Evolutionary conservation across 2,797 vertebrate species (phyloP).

Genomic region (Cossypha heuglini): DNA sequence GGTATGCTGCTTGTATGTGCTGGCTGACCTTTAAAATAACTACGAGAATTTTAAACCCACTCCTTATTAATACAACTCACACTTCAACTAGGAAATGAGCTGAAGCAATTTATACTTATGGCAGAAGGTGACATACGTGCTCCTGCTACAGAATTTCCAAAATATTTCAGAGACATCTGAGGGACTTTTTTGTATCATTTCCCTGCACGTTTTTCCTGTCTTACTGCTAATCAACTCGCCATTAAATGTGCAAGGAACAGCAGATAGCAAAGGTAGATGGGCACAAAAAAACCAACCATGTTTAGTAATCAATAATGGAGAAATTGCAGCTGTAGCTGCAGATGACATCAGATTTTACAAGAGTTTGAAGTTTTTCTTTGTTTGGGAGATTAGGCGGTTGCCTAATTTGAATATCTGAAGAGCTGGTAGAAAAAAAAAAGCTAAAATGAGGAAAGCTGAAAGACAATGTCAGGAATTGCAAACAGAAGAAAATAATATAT

Average conservation of each 20-base stretch:
- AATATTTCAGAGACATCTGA: conserved; percentile 15
- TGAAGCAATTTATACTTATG: not conserved
- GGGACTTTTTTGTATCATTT: not conserved
- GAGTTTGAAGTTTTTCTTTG: not conserved
- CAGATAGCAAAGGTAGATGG: not conserved
- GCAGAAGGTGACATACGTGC: not conserved
- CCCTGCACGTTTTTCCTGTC: not conserved
- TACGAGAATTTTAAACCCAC: not conserved
- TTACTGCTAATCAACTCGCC: not conserved
- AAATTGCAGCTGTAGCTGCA: not conserved
- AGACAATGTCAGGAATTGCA: not conserved
- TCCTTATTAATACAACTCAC: conserved; percentile 9
- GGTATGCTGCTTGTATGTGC: not conserved
- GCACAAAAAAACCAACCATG: not conserved
- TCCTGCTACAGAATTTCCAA: not conserved
- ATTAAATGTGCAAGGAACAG: not conserved
- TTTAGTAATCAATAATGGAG: not conserved
- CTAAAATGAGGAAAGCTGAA: not conserved
- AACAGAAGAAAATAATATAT: not conserved
- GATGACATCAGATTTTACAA: not conserved
- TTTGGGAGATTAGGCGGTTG: not conserved
- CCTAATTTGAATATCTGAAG: not conserved
- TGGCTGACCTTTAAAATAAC: conserved; percentile 5
- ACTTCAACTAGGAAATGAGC: not conserved
- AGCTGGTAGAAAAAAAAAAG: not conserved